A percentile compares a stretch with the other conserved stretches of the same genome.
Evolutionary conservation across 2,113 vertebrate species (phyloP).

Genomic region (Salvelinus namaycush): DNA sequence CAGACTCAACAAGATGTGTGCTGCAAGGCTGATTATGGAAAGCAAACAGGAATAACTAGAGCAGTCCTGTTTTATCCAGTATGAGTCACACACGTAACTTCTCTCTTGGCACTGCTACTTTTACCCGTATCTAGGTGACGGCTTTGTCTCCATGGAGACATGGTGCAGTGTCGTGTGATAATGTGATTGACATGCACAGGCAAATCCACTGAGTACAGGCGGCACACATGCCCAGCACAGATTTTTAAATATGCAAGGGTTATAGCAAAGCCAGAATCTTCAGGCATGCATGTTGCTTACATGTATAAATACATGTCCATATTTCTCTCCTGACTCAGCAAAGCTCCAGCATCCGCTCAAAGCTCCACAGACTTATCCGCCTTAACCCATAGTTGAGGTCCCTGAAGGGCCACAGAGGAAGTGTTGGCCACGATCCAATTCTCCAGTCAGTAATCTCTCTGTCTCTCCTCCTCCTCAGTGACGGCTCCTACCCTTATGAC

Average conservation of each 20-base stretch:
- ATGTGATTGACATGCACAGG: too few species aligned
- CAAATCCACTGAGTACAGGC: too few species aligned
- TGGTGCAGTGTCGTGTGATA: slow-evolving; percentile 12
- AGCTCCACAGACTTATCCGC: background rate
- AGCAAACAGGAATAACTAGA: too few species aligned
- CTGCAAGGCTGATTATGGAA: too few species aligned
- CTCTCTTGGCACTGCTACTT: slow-evolving; percentile 12
- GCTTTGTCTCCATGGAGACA: slow-evolving; percentile 38
- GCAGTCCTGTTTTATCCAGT: slow-evolving; percentile 27
- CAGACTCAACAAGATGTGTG: too few species aligned
- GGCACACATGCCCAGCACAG: too few species aligned
- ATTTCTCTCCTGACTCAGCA: background rate
- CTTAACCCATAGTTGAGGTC: background rate
- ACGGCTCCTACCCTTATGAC: slow-evolving; percentile 71
- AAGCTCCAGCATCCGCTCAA: background rate
- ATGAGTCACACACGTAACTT: slow-evolving; percentile 12
- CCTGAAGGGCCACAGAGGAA: background rate
- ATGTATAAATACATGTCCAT: background rate
- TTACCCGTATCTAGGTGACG: slow-evolving; percentile 31
- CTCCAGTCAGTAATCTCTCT: background rate
- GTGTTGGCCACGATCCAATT: background rate
- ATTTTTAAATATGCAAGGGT: too few species aligned
- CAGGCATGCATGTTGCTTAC: too few species aligned
- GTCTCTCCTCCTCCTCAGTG: slow-evolving; percentile 45
- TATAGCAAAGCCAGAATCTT: too few species aligned